Base-by-base conservation (phyloP, 2,797 vertebrate species). In the Betta splendens region DNA sequence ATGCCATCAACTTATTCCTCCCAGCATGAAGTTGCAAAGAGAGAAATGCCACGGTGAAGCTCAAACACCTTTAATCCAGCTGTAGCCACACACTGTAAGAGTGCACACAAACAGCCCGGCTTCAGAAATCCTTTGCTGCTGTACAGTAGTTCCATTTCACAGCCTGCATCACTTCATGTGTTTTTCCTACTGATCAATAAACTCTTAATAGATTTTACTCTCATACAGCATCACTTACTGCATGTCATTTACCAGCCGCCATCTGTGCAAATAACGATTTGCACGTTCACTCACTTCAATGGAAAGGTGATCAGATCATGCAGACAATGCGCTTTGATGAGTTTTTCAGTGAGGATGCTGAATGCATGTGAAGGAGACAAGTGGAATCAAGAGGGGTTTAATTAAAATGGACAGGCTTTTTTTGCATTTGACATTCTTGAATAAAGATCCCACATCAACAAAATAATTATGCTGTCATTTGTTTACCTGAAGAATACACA, bases 1-100 rank as follows among this genome's bases (percentile, higher is more conserved):
- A 59, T 38, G 35, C 21, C 22, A 48, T 70, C 60, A 64, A 28
- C 37, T 67, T 49, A 72, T 75, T 65, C 25, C 52, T 35, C 40
- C 37, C 12, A 29, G 33, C 9, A 52, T 42, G 43, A 54, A 37
- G 15, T 17, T 64, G 9, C 25, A 71, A 58, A 53, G 38, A 5
- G 17, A 73, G n/a, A 10, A 21, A 15, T 21, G 7, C 12, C 15
- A 37, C 46, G 56, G 79, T 50, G 47, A 60, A 54, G 58, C 26
- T 25, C 9, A 53, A 54, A 60, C 16, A 7, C 15, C 2, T 38
- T 32, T 39, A 45, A 45, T 58, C 10, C 4, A 29, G 20, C 16
- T 33, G 17, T 7, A 28, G 12, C 31, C 38, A 37, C 31, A 15
- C 2, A 26, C 17, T 15, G 5, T 6, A 31, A 61, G n/a, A 35